Evolutionary conservation across 1,140 invertebrate genomes (phyloP), one percentile per base, ranked within the genome.

Genomic region (Camponotus pennsylvanicus): DNA sequence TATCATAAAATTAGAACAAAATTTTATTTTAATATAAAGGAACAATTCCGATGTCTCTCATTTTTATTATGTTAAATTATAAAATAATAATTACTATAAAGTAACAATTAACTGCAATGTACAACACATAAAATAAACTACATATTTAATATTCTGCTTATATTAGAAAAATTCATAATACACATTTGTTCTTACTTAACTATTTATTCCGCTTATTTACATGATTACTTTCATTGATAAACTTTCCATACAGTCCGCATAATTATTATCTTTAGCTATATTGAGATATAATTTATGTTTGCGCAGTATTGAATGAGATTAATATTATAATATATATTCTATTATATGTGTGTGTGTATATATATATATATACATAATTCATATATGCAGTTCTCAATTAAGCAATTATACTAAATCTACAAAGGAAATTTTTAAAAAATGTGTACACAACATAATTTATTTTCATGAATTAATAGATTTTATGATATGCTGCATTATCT

Each of bases 191-290:
- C 1, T 18, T 9, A 37, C 55, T 73, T 9, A 18, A 73, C 70
- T 73, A 55, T 37, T 57, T 75, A 59, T 59, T 11, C 13, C 52
- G 5, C 40, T 75, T 75, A 59, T n/a, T 75, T 34, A 75, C 11
- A 11, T 40, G 21, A 21, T 21, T 21, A 21, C 21, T 21, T 21
- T 21, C 21, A 21, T 21, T 40, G 6, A 3, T 75, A 40, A 75
- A 3, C 34, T 59, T 75, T 37, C 13, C 13, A 11, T 75, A 7
- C 37, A 42, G 18, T n/a, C 32, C 34, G n/a, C 6, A 21, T 75
- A 75, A 75, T 59, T 21, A 21, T 21, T 21, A 21, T 21, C 34
- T 34, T 15, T 15, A 15, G 9, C 11, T n/a, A 59, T 59, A 27
- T 27, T 75, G 71, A 59, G 40, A 59, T 59, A 59, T 59, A 59